These are phyloP conservation scores for Drosophila willistoni DNA, from an alignment of 1,140 invertebrate genomes.

Conservation along the genomic window DNA sequence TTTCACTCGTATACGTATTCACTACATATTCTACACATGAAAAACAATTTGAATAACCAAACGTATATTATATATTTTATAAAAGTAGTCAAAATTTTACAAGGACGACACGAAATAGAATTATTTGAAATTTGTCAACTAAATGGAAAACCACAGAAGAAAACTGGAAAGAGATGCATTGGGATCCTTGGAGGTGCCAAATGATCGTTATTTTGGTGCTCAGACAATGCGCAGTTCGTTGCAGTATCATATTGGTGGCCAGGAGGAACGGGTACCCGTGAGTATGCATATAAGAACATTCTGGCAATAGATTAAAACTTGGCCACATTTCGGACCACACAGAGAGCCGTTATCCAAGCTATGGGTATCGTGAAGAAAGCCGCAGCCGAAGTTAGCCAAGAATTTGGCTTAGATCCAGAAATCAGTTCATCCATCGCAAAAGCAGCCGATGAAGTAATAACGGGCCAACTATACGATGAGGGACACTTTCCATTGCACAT, in stretches of 20 bases:
- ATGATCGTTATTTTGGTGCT: conserved; percentile 98
- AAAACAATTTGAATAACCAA: too few relatives aligned
- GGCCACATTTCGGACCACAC: too few relatives aligned
- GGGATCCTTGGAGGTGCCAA: conserved; percentile 95
- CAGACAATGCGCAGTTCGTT: conserved; percentile 97
- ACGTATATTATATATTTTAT: too few relatives aligned
- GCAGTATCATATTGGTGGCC: conserved; percentile 99
- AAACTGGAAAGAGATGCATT: conserved; percentile 93
- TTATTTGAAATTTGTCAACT: too few relatives aligned
- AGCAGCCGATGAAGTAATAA: conserved; percentile 97
- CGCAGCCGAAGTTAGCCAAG: conserved; percentile 96
- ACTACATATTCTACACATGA: too few relatives aligned
- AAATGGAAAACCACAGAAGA: too few relatives aligned
- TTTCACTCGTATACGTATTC: too few relatives aligned
- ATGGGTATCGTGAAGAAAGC: conserved; percentile 99
- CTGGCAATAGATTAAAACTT: neutral
- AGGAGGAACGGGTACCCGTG: conserved; percentile 95
- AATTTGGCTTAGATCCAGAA: conserved; percentile 95
- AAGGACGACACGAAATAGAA: too few relatives aligned
- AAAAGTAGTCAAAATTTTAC: too few relatives aligned
- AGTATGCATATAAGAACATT: conserved; percentile 47
- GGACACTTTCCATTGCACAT: conserved; percentile 98
- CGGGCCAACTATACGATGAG: conserved; percentile 93
- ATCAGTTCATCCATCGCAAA: conserved; percentile 93
- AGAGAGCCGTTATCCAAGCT: conserved; percentile 94